Evolutionary conservation across 2,113 vertebrate species (phyloP), one percentile per base, ranked within the genome.

Genomic region (Galeopterus variegatus): DNA sequence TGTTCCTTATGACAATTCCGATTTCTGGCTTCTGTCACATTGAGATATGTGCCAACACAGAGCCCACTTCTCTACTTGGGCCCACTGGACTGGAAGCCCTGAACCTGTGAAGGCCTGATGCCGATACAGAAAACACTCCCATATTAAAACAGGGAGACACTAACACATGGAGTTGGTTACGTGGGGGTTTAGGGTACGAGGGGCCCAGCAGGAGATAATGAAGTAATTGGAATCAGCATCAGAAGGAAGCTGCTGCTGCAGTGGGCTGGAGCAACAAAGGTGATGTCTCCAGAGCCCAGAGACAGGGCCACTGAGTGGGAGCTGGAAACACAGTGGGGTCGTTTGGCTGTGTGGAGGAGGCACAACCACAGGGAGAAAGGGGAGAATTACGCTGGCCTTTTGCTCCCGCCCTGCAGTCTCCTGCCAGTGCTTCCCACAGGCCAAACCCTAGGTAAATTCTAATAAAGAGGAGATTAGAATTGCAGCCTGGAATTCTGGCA

Each of bases 211-310:
- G 48, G 54, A 96, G 80, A 80, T 26, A 4, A n/a, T 50, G 94
- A 93, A 73, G 81, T 31, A 81, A 79, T n/a, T 9, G 64, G 89
- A 96, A 90, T 90, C 58, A 80, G 54, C 45, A 90, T 56, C 19
- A 87, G 60, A 75, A 81, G 70, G 89, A 87, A 96, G 56, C 62
- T 50, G 48, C 41, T 6, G 18, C 58, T 54, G 18, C 67, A 31
- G 19, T 45, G 56, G 77, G 87, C 65, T 77, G 65, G 83, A 88
- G 72, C 72, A 91, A 65, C 64, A 64, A 83, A 90, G 87, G 64
- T 48, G 33, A 11, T 52, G 87, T 76, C 77, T 33, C 45, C 48
- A 52, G 90, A 88, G 21, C 19, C 41, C 54, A 26, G 41, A 80
- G 56, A 69, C 13, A 80, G 56, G 82, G 86, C 90, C 76, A 41